Evolutionary conservation across 2,888 invertebrate genomes (phyloP).

Genomic region (Dasysyrphus albostriatus): DNA sequence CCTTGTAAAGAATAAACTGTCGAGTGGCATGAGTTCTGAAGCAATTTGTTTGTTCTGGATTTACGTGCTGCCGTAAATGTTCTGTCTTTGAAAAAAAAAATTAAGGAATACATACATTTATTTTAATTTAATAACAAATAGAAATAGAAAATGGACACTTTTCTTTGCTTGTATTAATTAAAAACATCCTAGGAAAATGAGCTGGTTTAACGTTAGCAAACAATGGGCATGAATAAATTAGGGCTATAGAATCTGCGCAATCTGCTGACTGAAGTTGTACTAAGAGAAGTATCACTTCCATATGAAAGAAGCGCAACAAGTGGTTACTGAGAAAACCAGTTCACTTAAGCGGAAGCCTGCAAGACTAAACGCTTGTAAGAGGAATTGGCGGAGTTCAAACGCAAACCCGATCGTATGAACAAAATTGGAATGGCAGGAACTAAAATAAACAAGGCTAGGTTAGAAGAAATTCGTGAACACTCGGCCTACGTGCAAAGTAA

Average conservation of each 20-base stretch:
- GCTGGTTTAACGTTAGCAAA: constrained; percentile 94
- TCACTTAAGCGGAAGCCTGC: constrained; percentile 97
- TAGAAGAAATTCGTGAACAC: constrained; percentile 98
- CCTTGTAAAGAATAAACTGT: no score
- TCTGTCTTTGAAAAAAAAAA: no score
- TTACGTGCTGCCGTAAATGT: no score
- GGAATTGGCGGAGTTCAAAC: constrained; percentile 95
- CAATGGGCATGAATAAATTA: constrained; percentile 98
- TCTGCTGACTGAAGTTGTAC: constrained; percentile 98
- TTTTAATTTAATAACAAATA: no score
- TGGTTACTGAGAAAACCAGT: constrained; percentile 98
- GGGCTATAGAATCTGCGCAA: constrained; percentile 98
- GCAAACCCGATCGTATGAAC: constrained; percentile 98
- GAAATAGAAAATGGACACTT: no score
- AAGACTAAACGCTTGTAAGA: constrained; percentile 98
- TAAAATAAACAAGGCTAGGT: constrained; percentile 98
- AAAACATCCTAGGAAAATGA: constrained; percentile 99
- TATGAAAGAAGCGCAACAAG: constrained; percentile 98
- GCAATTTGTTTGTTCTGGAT: no score
- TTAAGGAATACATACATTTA: no score
- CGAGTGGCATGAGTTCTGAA: no score
- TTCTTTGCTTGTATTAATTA: no score
- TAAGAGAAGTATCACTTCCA: constrained; percentile 99
- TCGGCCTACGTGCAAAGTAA: constrained; percentile 99
- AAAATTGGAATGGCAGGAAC: constrained; percentile 94